These are phyloP conservation scores for Coregonus clupeaformis DNA, from an alignment of 2,113 vertebrate genomes.

Conservation along the genomic window DNA sequence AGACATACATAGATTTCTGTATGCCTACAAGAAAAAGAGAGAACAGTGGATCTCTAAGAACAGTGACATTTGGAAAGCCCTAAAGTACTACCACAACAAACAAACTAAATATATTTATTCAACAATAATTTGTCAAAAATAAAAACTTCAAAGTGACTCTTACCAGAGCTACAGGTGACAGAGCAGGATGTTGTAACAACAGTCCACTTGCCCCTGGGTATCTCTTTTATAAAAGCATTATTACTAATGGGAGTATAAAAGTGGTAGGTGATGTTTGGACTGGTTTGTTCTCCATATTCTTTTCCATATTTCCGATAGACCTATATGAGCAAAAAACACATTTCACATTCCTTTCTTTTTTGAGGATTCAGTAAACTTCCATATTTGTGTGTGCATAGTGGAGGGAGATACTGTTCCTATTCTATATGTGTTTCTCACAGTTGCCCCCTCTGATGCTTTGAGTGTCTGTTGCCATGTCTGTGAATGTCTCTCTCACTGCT, in stretches of 20 bases:
- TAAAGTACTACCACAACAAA: no score
- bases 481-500: background rate
- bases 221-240: conserved; percentile 27
- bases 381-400: no score
- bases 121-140: no score
- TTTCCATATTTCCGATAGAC: conserved; percentile 86
- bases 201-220: conserved; percentile 69
- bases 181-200: conserved; percentile 76
- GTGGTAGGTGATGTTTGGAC: conserved; percentile 85
- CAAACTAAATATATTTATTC: no score
- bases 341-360: no score
- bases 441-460: background rate
- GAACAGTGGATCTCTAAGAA: background rate
- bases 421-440: background rate
- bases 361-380: no score
- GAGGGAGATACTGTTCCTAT: no score
- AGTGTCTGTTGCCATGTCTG: background rate
- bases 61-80: no score
- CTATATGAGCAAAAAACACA: conserved; percentile 55
- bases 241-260: conserved; percentile 73
- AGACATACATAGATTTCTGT: conserved; percentile 68
- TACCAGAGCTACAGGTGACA: conserved; percentile 88
- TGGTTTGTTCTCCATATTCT: conserved; percentile 82
- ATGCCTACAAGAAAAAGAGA: conserved; percentile 66
- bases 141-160: background rate